phyloP scores from a whole-genome alignment of 2,113 vertebrate species.

The Prolemur simus region DNA sequence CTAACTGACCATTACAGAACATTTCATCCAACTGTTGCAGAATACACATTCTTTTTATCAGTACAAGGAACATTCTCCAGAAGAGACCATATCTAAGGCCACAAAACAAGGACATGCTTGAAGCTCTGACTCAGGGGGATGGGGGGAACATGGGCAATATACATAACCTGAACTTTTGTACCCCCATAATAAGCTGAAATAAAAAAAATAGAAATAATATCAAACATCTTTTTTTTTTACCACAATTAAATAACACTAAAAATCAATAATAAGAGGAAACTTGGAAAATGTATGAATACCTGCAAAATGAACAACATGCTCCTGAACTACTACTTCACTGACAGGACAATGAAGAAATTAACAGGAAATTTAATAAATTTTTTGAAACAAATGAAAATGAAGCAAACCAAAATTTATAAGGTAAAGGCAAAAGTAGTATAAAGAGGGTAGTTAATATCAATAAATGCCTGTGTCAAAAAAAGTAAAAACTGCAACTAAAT shows the following conservation, averaged over 20 bases:
- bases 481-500: not conserved
- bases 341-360: not conserved
- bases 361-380: not conserved
- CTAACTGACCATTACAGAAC: not conserved
- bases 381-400: not conserved
- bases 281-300: not conserved
- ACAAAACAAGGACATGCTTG: not conserved
- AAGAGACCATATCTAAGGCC: not conserved
- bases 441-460: not conserved
- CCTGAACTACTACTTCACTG: not conserved
- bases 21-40: not conserved
- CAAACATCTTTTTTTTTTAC: not conserved
- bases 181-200: not conserved
- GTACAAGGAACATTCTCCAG: not conserved
- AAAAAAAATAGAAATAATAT: not conserved
- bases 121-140: too few relatives aligned
- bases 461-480: not conserved
- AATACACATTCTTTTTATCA: not conserved
- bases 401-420: not conserved
- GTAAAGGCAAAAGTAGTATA: not conserved
- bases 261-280: not conserved
- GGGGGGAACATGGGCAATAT: too few relatives aligned
- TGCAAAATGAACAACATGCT: not conserved
- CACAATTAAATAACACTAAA: not conserved
- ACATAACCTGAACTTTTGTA: too few relatives aligned